Evolutionary conservation across 2,888 invertebrate genomes (phyloP), one percentile per base, ranked within the genome.

Genomic region (Acronicta aceris): DNA sequence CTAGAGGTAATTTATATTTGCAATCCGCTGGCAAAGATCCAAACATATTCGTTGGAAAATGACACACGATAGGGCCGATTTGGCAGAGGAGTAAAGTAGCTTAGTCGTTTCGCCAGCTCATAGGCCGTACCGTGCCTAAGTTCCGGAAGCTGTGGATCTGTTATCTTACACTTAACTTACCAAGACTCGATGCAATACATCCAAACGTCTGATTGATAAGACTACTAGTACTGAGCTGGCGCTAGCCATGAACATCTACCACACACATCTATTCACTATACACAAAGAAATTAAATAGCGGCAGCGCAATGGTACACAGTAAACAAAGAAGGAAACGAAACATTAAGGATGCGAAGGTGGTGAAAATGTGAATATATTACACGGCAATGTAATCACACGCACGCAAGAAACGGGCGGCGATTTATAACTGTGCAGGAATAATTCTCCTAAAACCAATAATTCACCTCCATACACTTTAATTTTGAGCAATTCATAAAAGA

Each of bases 291-390:
- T 76, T 72, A 64, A 78, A 68, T 64, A 74, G 60, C 51, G 58
- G 46, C 61, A 65, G 65, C 68, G 65, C 52, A 64, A 52, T 68
- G 53, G 62, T 62, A 82, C 72, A 74, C 65, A 71, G 74, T 81
- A 86, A 86, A 85, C 81, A 85, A 86, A 87, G 81, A 80, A 85
- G 86, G 85, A 88, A 90, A 88, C 81, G 81, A 87, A 90, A 90
- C 82, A 90, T 90, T 88, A 91, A 83, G 86, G 88, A 93, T 91
- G 89, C 87, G 85, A 89, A 92, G 89, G 91, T 91, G 92, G 91
- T 91, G 91, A 92, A 92, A 93, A 93, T 92, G 88, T 90, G 90
- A 93, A 93, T 94, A 92, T 90, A 94, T 94, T 93, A 92, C 87
- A 87, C 86, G 83, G 89, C 85, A 88, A 88, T 86, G 88, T 91